Evolutionary conservation across 2,888 invertebrate species (phyloP).

Genomic region (Drosophila lutescens): DNA sequence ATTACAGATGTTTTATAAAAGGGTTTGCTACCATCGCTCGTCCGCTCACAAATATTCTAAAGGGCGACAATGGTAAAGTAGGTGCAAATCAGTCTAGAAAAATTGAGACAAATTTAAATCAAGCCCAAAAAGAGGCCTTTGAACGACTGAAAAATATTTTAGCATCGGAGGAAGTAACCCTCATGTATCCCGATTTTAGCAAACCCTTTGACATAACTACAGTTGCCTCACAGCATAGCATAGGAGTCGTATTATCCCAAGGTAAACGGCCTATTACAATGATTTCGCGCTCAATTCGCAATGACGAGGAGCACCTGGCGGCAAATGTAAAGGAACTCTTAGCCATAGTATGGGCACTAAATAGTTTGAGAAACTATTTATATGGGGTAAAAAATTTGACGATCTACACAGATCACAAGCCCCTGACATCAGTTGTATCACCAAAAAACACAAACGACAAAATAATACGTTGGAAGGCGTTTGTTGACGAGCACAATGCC

Average conservation of each 20-base stretch:
- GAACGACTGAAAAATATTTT: background rate
- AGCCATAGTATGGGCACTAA: background rate
- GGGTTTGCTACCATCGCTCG: too few relatives aligned
- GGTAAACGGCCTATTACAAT: background rate
- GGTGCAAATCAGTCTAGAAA: background rate
- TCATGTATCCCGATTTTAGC: too few relatives aligned
- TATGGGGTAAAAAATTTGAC: background rate
- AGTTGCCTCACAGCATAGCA: too few relatives aligned
- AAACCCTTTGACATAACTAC: too few relatives aligned
- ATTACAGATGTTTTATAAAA: too few relatives aligned
- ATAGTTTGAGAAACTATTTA: background rate
- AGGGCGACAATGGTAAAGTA: too few relatives aligned
- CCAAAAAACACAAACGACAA: background rate
- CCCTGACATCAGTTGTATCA: constrained; percentile 1
- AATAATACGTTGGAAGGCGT: background rate
- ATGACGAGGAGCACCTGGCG: background rate
- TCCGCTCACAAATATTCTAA: too few relatives aligned
- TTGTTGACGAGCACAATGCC: background rate
- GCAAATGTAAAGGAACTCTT: background rate
- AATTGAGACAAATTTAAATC: background rate
- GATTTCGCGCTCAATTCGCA: background rate
- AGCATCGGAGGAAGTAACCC: too few relatives aligned
- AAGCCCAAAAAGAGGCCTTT: background rate
- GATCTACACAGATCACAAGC: background rate
- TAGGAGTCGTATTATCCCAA: background rate